Conservation (phyloP, 2,888 invertebrate genomes). For the Tetheella fluctuosa region DNA sequence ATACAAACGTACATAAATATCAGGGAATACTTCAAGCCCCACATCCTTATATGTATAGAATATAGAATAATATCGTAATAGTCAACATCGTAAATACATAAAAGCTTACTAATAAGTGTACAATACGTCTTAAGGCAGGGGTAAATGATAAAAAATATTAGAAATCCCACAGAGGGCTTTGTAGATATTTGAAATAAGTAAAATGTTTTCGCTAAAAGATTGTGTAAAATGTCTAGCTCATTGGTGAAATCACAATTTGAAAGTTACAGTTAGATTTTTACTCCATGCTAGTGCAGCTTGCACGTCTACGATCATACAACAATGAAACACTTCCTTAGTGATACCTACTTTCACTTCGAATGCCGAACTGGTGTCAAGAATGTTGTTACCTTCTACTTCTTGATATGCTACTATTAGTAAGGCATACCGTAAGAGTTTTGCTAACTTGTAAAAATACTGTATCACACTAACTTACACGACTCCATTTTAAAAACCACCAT, state of each 20-base stretch:
- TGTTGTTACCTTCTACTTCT: slow-evolving; percentile 50
- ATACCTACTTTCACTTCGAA: slow-evolving; percentile 52
- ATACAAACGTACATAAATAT: slow-evolving; percentile 37
- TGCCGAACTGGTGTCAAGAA: slow-evolving; percentile 41
- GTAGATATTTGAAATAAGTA: slow-evolving; percentile 44
- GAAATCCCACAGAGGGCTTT: slow-evolving; percentile 52
- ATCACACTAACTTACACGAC: slow-evolving; percentile 66
- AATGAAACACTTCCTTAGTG: slow-evolving; percentile 50
- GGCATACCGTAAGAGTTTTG: slow-evolving; percentile 72
- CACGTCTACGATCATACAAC: slow-evolving; percentile 34
- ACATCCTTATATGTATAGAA: slow-evolving; percentile 49
- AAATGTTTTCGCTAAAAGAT: slow-evolving; percentile 51
- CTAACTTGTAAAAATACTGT: slow-evolving; percentile 74
- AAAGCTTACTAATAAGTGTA: slow-evolving; percentile 73
- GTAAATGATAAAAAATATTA: slow-evolving; percentile 78
- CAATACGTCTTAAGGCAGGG: slow-evolving; percentile 65
- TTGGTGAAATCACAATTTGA: slow-evolving; percentile 47
- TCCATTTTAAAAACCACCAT: slow-evolving; percentile 55
- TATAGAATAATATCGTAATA: slow-evolving; percentile 71
- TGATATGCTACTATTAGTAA: slow-evolving; percentile 71
- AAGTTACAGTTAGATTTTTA: slow-evolving; percentile 20
- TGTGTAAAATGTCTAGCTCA: slow-evolving; percentile 47
- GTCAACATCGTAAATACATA: slow-evolving; percentile 82
- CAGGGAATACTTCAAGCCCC: slow-evolving; percentile 48
- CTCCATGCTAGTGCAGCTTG: slow-evolving; percentile 29